Percentiles rank a stretch among this genome's conserved stretches.
phyloP scores from a whole-genome alignment of 2,888 invertebrate genomes.

The Theretra japonica region DNA sequence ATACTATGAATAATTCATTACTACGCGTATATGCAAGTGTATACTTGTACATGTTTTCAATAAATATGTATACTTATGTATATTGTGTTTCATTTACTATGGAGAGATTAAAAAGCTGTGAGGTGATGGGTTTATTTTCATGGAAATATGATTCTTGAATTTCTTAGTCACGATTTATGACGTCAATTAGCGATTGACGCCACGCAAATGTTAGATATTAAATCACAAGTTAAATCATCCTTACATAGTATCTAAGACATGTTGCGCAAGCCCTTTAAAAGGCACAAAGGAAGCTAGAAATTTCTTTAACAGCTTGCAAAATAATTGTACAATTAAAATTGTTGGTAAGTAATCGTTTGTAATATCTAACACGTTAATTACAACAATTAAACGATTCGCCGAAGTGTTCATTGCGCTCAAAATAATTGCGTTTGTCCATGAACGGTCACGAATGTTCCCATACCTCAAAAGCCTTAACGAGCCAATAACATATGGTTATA shows the following conservation, averaged over 20 bases:
- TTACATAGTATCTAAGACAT: no score
- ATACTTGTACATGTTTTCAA: not conserved
- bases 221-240: no score
- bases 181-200: not conserved
- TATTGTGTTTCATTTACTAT: not conserved
- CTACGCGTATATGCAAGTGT: not conserved
- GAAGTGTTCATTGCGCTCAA: not conserved
- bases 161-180: not conserved
- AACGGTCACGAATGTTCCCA: slow-evolving; percentile 19
- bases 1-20: slow-evolving; percentile 26
- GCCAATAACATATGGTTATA: slow-evolving; percentile 19
- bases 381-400: not conserved
- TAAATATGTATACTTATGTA: slow-evolving; percentile 13
- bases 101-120: no score
- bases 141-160: no score
- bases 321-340: not conserved
- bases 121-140: no score
- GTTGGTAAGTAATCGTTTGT: slow-evolving; percentile 11
- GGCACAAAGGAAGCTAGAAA: not conserved
- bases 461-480: slow-evolving; percentile 3
- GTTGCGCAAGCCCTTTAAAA: no score
- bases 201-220: no score
- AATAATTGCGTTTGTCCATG: slow-evolving; percentile 11
- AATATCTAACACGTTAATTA: slow-evolving; percentile 3
- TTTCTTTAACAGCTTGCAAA: slow-evolving; percentile 5